Evolutionary conservation across 2,113 vertebrate genomes (phyloP).

Genomic region (Ramphastos sulfuratus): DNA sequence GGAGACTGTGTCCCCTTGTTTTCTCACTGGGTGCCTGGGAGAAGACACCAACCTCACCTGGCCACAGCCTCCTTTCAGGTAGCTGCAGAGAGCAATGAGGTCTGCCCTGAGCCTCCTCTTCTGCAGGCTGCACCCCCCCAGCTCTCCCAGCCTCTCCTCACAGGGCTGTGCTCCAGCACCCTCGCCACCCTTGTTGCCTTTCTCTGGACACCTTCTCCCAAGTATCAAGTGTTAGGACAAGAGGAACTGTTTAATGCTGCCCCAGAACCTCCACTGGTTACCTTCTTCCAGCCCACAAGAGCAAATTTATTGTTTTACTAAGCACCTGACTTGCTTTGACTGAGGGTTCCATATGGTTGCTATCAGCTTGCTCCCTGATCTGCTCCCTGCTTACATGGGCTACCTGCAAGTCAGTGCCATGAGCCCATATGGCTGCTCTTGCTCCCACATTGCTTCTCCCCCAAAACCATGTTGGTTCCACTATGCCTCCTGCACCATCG

Average conservation of each 20-base stretch:
- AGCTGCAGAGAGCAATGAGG: neutral
- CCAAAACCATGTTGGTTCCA: accelerated
- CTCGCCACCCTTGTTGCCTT: no score
- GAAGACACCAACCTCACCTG: neutral
- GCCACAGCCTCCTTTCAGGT: neutral
- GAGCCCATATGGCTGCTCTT: neutral
- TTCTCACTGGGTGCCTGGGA: no score
- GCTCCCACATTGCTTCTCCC: neutral
- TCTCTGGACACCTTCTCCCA: no score
- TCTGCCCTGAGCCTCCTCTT: neutral
- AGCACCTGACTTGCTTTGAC: neutral
- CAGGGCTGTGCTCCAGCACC: no score
- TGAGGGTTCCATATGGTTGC: accelerated
- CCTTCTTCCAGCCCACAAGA: neutral
- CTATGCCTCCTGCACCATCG: accelerated
- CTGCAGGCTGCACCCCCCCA: neutral
- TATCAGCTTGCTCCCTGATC: neutral
- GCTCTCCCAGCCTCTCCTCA: neutral
- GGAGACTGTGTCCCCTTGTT: no score
- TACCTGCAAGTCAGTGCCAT: neutral
- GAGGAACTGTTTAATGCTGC: neutral
- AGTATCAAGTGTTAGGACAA: no score
- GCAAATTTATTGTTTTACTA: neutral
- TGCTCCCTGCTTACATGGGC: neutral
- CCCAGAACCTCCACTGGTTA: neutral